Base-by-base conservation (phyloP, 2,888 invertebrate species). In the Timema podura region DNA sequence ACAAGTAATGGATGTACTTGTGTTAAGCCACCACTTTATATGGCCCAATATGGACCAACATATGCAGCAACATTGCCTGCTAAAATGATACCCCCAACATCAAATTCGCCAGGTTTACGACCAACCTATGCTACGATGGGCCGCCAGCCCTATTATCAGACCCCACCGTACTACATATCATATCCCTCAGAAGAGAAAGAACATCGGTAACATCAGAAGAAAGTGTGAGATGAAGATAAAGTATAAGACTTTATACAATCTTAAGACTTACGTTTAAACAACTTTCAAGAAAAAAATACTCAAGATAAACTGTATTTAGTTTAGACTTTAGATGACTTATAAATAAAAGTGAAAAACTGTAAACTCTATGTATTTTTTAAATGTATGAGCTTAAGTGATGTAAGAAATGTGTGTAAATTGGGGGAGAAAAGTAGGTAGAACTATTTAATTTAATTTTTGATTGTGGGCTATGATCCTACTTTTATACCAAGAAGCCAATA, bases 81-180 rank as follows among this genome's bases (percentile, higher is more conserved):
- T 11, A 77, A 78, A 73, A 84, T 76, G 57, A 76, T 74, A 9
- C 70, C 72, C 6, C 69, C 65, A 7, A 66, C 71, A 11, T 69
- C 73, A n/a, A n/a, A 72, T 64, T 72, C 85, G 6, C 82, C 85
- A 57, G 79, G 88, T 81, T 80, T 83, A 78, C 79, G 88, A 81
- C 81, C 83, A 78, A 80, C 88, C 77, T 84, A 89, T 81, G 82
- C 91, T 76, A 82, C 87, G 10, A 84, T 91, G 84, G 83, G 89
- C 76, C 77, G 90, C 80, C 79, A 84, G 76, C 83, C 86, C 6
- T 86, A 85, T 75, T 85, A 86, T 77, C 74, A 73, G 48, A 76
- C 75, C 51, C 75, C 78, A 59, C 79, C 79, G 2, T 80, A 80
- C 70, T 81, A 80, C 73, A 77, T 80, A 67, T 77, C 80, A 6